These are phyloP conservation scores for Calcarius ornatus DNA, from an alignment of 2,113 vertebrate genomes.

Conservation along the genomic window DNA sequence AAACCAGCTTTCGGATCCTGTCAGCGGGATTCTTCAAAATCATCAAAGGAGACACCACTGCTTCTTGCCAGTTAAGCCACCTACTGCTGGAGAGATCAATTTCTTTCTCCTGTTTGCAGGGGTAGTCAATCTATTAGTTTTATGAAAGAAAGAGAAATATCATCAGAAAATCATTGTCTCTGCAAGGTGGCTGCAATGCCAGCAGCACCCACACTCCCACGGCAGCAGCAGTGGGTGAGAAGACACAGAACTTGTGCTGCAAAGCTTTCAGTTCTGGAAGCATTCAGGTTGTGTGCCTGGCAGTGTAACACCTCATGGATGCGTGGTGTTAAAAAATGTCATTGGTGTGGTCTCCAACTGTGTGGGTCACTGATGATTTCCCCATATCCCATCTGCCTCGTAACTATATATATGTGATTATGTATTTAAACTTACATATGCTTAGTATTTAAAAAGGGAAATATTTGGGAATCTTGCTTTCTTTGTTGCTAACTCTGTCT, in stretches of 20 bases:
- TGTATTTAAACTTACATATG: not conserved
- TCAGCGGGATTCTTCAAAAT: slow-evolving; percentile 38
- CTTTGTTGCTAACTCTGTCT: not conserved
- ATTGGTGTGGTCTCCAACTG: not conserved
- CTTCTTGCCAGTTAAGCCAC: slow-evolving; percentile 27
- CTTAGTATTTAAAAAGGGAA: not conserved
- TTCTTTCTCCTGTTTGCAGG: not conserved
- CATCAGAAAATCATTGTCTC: not conserved
- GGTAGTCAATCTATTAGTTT: not conserved
- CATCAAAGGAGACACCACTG: not conserved
- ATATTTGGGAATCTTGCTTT: not conserved
- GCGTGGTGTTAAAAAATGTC: not conserved
- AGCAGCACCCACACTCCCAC: not conserved
- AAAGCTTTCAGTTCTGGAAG: not conserved
- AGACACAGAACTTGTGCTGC: not conserved
- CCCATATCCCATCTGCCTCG: not conserved
- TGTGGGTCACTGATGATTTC: not conserved
- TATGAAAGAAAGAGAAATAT: not conserved
- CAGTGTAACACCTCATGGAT: not conserved
- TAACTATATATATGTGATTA: not conserved
- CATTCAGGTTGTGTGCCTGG: not conserved
- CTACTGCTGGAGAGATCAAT: slow-evolving; percentile 18
- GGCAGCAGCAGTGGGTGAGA: not conserved
- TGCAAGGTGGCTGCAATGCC: not conserved
- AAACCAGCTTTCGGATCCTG: slow-evolving; percentile 32